Evolutionary conservation across 2,797 vertebrate species (phyloP).

Genomic region (Cynopterus sphinx): DNA sequence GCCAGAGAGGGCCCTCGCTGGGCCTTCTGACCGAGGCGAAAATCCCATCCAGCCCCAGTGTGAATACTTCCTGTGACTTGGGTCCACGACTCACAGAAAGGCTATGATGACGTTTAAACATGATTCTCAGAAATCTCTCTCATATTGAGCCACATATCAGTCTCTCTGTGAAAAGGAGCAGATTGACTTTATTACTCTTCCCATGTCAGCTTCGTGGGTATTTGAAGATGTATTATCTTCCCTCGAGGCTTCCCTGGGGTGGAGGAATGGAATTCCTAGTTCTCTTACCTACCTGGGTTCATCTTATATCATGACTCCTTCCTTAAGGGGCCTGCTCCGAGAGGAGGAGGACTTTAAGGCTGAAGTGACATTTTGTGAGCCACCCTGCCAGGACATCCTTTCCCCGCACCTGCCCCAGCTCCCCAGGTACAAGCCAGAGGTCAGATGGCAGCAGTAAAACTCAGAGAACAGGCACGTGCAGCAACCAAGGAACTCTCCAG

Average conservation of each 20-base stretch:
- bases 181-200: neutral
- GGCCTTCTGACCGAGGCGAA: neutral
- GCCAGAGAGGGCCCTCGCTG: neutral
- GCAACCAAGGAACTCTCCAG: neutral
- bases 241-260: neutral
- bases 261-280: neutral
- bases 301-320: neutral
- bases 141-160: neutral
- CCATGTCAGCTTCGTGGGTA: neutral
- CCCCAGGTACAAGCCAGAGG: neutral
- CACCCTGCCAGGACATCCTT: neutral
- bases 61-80: neutral
- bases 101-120: neutral
- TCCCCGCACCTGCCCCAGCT: neutral
- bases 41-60: neutral
- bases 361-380: neutral
- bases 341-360: neutral
- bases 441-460: neutral
- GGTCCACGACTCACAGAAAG: neutral
- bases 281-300: neutral
- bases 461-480: fast-evolving
- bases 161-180: neutral
- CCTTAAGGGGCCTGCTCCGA: neutral
- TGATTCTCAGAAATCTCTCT: neutral
- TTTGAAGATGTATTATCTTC: neutral